Base-by-base conservation (phyloP, 92 coral and sea anemone genomes). In the Umimayanthus chanpuru region DNA sequence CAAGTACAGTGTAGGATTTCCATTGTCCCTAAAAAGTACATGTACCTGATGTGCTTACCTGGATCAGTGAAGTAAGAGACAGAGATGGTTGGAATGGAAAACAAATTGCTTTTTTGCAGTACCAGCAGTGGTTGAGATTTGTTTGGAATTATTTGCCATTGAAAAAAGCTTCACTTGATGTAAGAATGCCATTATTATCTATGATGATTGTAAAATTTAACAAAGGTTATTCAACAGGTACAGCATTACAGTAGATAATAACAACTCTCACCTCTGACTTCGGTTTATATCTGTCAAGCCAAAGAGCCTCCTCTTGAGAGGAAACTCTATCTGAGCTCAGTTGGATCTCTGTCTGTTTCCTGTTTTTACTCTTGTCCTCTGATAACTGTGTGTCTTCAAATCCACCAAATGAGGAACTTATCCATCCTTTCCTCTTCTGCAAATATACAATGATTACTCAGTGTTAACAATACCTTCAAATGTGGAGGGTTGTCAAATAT, bases 271-370 rank as follows among this genome's bases (percentile, higher is more conserved):
- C 99, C 94, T 97, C 98, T 4, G 95, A 85, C 36, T 84, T 87
- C 43, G 99, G 99, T 86, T 80, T 88, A 73, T 97, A 92, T 76
- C 91, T 97, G 85, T 97, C 99, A 50, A 96, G 85, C 99, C 99
- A 97, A 1, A 97, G 93, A 66, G 75, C 93, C 38, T 86, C 95
- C 76, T 92, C 92, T 79, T 68, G 70, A 43, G 25, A 28, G 21
- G 78, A 30, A 68, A 6, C 15, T 28, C 30, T 71, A 4, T 41
- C 75, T 18, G 36, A 68, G 7, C 32, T 9, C 77, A 44, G 77
- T 18, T 28, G 67, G 78, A 25, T 77, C 53, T n/a, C 66, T 61
- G 81, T 87, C 83, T 89, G 88, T 65, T 81, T 95, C 71, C 82
- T 93, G 80, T 81, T 92, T 77, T 84, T 76, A 40, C 78, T 50